Evolutionary conservation across 2,797 vertebrate genomes (phyloP).

Genomic region (Oreortyx pictus): DNA sequence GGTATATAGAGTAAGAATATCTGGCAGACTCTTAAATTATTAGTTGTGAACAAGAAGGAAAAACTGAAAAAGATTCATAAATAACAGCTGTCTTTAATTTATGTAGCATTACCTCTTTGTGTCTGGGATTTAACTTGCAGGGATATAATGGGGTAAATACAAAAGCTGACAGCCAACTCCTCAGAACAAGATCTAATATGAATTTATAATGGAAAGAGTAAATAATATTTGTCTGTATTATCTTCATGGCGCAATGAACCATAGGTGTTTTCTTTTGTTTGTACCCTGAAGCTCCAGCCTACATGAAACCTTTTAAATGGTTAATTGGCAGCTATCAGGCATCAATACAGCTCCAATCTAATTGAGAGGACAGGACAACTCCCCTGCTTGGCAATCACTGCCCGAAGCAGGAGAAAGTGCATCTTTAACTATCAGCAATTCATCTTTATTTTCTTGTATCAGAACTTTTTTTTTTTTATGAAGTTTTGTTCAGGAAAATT

Average conservation of each 20-base stretch:
- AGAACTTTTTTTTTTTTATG: neutral
- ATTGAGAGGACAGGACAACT: neutral
- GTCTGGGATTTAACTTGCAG: neutral
- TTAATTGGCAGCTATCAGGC: neutral
- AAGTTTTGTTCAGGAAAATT: neutral
- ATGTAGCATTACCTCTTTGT: neutral
- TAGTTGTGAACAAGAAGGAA: neutral
- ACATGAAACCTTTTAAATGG: neutral
- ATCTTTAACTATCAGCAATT: neutral
- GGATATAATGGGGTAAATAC: neutral
- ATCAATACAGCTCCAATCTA: neutral
- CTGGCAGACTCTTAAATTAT: neutral
- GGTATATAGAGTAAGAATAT: neutral
- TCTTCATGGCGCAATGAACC: neutral
- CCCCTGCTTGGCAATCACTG: neutral
- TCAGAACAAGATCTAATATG: neutral
- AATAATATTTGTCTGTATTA: neutral
- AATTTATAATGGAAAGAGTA: neutral
- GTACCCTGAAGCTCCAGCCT: neutral
- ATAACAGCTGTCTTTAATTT: neutral
- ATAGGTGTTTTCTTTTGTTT: neutral
- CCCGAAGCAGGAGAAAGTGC: neutral
- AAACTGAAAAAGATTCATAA: neutral
- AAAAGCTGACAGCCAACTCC: neutral
- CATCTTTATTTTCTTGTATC: neutral